Base-by-base conservation (phyloP, 2,888 invertebrate species). In the Caenorhabditis drosophilae region DNA sequence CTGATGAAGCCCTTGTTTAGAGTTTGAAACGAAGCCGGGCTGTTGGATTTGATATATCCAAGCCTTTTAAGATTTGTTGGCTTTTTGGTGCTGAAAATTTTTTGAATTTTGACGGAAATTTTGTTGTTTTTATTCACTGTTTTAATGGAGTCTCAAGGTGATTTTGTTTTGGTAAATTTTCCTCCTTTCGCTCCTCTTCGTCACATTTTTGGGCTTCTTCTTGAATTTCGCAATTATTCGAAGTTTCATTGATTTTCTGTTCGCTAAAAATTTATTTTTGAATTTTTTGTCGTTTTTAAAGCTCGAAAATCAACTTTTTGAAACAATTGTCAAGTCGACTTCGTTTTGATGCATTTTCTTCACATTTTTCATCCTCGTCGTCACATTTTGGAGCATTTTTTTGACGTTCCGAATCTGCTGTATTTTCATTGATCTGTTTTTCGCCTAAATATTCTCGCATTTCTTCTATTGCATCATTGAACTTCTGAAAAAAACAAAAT, bases 1-100 rank as follows among this genome's bases (percentile, higher is more conserved):
- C 58, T 58, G 16, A 58, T 44, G 47, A 58, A 64, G 4, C 51
- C 45, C 34, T 53, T 57, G 34, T 55, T 53, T 3, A 64, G 49
- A 47, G 49, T 58, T n/a, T n/a, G n/a, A n/a, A n/a, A n/a, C n/a
- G n/a, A n/a, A n/a, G n/a, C n/a, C n/a, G n/a, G n/a, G n/a, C n/a
- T n/a, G n/a, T n/a, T n/a, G n/a, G n/a, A n/a, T n/a, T n/a, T n/a
- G n/a, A n/a, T n/a, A 36, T 64, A 64, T 25, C 64, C 64, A 3
- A 64, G 22, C 42, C 64, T 64, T 58, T 50, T 26, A 25, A 57
- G 38, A 31, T 63, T 63, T 22, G 48, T 23, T 11, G 57, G 63
- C 20, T 34, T 48, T 0, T 38, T 36, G 2, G 49, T 35, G 25
- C 55, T 61, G 25, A 35, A 31, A 16, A 47, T 4, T 16, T n/a